A percentile compares a stretch with the other conserved stretches of the same genome.
These are phyloP conservation scores for Capricornis sumatraensis DNA, from an alignment of 2,113 vertebrate genomes.

Conservation along the genomic window DNA sequence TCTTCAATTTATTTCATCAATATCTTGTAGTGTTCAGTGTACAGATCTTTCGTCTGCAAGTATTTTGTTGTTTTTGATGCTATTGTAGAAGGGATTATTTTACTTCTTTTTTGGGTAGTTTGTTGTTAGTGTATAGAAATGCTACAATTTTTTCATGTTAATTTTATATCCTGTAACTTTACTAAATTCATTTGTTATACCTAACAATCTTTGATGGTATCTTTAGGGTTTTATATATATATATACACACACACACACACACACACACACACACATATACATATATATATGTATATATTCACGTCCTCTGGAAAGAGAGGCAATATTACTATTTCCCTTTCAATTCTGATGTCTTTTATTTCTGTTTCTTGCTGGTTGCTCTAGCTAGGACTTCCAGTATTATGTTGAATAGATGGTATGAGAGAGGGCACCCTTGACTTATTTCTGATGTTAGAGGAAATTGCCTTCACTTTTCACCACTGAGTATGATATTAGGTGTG, in stretches of 20 bases:
- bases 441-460: background rate
- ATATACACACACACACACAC: rapidly evolving
- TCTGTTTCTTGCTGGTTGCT: background rate
- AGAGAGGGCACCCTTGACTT: background rate
- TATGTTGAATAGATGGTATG: background rate
- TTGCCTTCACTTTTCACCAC: background rate
- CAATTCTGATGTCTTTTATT: background rate
- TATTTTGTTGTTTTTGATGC: background rate
- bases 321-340: background rate
- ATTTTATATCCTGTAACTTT: background rate
- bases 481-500: background rate
- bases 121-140: background rate
- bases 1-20: background rate
- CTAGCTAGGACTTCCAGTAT: background rate
- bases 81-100: background rate
- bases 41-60: background rate
- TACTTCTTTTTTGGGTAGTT: background rate
- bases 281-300: background rate
- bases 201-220: background rate
- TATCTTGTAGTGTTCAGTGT: background rate
- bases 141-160: background rate
- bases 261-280: rapidly evolving
- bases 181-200: background rate
- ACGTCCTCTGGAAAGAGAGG: background rate
- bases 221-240: background rate